These are phyloP conservation scores for Colinus virginianus DNA, from an alignment of 2,113 vertebrate genomes.

Conservation along the genomic window DNA sequence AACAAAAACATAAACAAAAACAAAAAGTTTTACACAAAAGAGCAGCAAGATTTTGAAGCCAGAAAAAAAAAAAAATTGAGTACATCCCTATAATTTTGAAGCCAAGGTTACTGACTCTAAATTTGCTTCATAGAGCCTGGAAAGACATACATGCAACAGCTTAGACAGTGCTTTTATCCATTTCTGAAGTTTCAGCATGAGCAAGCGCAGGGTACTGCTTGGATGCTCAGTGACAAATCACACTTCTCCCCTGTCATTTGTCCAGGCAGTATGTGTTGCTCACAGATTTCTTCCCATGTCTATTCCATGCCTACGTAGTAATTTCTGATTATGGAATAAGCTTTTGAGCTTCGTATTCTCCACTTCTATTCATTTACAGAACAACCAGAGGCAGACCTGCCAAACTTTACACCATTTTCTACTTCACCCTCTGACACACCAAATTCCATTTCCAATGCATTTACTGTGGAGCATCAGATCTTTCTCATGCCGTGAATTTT, in stretches of 20 bases:
- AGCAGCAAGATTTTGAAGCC: constrained; percentile 19
- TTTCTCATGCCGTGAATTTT: background rate
- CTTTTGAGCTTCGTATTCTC: background rate
- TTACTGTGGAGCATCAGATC: background rate
- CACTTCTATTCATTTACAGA: background rate
- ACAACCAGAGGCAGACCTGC: background rate
- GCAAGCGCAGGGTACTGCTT: background rate
- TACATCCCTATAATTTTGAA: constrained; percentile 42
- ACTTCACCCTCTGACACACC: background rate
- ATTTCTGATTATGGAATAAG: background rate
- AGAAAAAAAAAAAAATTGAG: constrained; percentile 26
- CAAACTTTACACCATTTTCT: background rate
- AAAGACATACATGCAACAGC: constrained; percentile 34
- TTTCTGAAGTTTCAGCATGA: background rate
- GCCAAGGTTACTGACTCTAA: constrained; percentile 6
- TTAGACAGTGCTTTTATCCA: background rate
- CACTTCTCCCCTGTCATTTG: background rate
- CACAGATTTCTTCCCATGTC: background rate
- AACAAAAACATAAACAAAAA: background rate
- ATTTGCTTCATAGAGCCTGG: constrained; percentile 32
- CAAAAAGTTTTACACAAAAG: background rate
- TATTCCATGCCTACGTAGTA: background rate
- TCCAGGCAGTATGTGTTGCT: background rate
- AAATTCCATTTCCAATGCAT: background rate
- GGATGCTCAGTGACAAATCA: background rate